Percentiles rank a stretch among this genome's conserved stretches.
Conservation (phyloP, 2,888 invertebrate species). For the Dryadula phaetusa region DNA sequence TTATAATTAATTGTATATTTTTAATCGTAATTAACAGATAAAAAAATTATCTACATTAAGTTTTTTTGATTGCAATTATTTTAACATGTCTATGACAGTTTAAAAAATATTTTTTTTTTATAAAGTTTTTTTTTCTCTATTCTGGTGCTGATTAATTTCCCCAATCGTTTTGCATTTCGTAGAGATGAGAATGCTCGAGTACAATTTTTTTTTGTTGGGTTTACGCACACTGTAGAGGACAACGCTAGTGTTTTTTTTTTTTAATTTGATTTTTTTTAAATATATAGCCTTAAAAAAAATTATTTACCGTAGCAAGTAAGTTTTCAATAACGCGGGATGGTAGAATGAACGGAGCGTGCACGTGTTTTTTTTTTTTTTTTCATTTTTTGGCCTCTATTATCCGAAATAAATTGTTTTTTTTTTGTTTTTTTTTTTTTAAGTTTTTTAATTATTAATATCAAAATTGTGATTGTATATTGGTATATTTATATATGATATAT, state of each 20-base stretch:
- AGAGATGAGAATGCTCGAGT: conserved; percentile 47
- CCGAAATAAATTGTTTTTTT: not conserved
- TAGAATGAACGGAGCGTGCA: conserved; percentile 64
- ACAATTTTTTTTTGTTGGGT: conserved; percentile 47
- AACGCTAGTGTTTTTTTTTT: conserved; percentile 48
- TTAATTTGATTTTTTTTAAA: conserved; percentile 43
- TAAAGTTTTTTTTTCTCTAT: conserved; percentile 45
- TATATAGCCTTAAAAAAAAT: conserved; percentile 37
- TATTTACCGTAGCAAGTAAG: conserved; percentile 61
- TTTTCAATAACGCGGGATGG: conserved; percentile 57
- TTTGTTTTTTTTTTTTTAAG: conserved; percentile 12
- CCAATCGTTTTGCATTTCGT: conserved; percentile 49
- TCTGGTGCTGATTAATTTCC: conserved; percentile 63
- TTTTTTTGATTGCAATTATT: not conserved
- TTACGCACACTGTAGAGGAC: conserved; percentile 51
- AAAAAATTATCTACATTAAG: conserved; percentile 12
- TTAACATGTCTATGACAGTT: conserved; percentile 13
- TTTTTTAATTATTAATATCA: conserved; percentile 21
- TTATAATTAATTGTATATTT: not conserved
- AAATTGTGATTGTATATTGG: conserved; percentile 50
- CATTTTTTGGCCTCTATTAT: conserved; percentile 33
- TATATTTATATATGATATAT: conserved; percentile 51
- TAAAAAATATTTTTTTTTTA: not conserved
- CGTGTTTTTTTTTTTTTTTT: conserved; percentile 50
- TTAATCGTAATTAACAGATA: not conserved